Evolutionary conservation across 1,140 invertebrate genomes (phyloP), one percentile per base, ranked within the genome.

Genomic region (Pogonus chalceus): DNA sequence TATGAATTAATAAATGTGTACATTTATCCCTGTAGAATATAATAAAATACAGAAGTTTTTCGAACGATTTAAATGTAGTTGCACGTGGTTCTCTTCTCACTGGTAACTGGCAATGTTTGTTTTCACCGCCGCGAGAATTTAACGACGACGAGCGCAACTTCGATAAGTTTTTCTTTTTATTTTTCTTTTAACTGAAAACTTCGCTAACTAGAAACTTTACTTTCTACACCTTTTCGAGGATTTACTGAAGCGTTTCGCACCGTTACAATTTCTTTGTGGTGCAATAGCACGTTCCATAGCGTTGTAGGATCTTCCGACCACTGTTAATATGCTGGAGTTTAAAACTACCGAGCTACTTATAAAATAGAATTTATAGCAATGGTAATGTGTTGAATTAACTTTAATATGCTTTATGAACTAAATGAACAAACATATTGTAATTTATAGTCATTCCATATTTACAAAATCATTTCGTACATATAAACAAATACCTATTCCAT

Each of bases 251-350:
- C 37, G 26, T 31, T 31, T 31, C 26, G 26, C 26, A 43, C 4
- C 3, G 37, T 43, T 43, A 43, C 37, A 43, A 43, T 43, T 43
- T 43, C 37, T 43, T 43, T 43, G 37, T 43, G 37, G 37, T 4
- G 37, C 37, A 43, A 43, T 18, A 4, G 37, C 9, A 43, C 37
- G 18, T 43, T 43, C 37, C 26, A 4, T 14, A 31, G 14, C 26
- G 26, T 31, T 31, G n/a, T 31, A 31, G 26, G 14, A 7, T 4
- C 26, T 31, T 31, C 26, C 26, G n/a, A 4, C 26, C 4, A 31
- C 4, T 14, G 26, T 31, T 31, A 31, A 31, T 31, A 31, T 31
- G 14, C 26, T 14, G 26, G 4, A 31, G 26, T 7, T 31, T 7
- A 4, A 7, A 14, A 31, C 7, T 31, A 31, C 14, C 26, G 7